These are phyloP conservation scores for Drosophila diplacantha DNA, from an alignment of 2,888 invertebrate genomes.

Conservation along the genomic window DNA sequence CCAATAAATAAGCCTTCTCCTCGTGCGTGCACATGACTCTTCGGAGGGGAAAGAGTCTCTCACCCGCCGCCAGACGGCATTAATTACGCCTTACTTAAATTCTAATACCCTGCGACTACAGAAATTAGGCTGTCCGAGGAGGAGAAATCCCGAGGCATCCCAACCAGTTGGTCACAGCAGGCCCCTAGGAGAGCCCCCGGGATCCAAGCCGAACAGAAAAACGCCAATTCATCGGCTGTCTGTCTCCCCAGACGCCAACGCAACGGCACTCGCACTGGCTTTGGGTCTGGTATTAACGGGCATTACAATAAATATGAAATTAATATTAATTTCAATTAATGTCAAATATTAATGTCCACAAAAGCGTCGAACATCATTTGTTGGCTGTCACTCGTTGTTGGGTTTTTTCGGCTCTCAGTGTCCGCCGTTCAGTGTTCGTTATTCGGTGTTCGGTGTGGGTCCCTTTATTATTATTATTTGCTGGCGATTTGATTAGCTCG, in stretches of 20 bases:
- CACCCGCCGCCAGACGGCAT: conserved; percentile 73
- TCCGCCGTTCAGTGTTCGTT: conserved; percentile 14
- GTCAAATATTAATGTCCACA: conserved; percentile 75
- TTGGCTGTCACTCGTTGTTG: conserved; percentile 58
- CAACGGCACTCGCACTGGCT: conserved; percentile 25
- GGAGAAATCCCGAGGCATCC: conserved; percentile 19
- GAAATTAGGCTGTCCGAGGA: conserved; percentile 75
- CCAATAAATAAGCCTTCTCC: conserved; percentile 75
- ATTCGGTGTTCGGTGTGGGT: conserved; percentile 15
- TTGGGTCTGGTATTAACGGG: conserved; percentile 49
- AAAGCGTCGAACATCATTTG: conserved; percentile 75
- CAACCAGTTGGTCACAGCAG: conserved; percentile 65
- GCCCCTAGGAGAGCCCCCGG: conserved; percentile 16
- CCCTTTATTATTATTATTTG: conserved; percentile 36
- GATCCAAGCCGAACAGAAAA: conserved; percentile 34
- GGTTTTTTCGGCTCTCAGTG: conserved; percentile 34
- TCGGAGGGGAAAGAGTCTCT: conserved; percentile 12
- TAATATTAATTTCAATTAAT: conserved; percentile 77
- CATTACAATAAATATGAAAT: conserved; percentile 74
- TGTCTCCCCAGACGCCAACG: conserved; percentile 41
- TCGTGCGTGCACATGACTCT: conserved; percentile 58
- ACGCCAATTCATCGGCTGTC: conserved; percentile 62
- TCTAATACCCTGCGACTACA: conserved; percentile 77
- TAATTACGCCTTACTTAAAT: conserved; percentile 79
- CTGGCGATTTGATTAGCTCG: conserved; percentile 75